Conservation (phyloP, 2,797 vertebrate genomes). For the Acanthurus tractus region DNA sequence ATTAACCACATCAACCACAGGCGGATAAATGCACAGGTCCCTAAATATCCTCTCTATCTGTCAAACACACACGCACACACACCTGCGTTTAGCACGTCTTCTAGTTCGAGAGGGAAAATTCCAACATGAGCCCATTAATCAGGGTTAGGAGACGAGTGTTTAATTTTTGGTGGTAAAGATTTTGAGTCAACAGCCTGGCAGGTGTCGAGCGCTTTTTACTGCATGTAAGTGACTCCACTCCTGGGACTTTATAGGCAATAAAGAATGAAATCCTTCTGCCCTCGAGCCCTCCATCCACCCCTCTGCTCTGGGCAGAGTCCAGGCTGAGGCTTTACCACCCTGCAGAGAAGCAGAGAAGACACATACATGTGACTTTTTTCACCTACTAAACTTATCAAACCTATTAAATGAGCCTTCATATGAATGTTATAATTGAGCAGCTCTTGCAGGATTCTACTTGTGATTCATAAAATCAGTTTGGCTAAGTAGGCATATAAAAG, state of each 20-base stretch:
- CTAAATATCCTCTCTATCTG: conserved; percentile 52
- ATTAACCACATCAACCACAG: conserved; percentile 71
- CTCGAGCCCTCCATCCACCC: conserved; percentile 39
- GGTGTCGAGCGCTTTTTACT: conserved; percentile 86
- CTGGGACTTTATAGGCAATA: conserved; percentile 75
- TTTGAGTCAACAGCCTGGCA: conserved; percentile 93
- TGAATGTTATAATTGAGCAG: not conserved
- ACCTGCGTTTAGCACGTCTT: conserved; percentile 81
- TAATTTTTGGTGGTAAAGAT: conserved; percentile 92
- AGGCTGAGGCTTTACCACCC: conserved; percentile 27
- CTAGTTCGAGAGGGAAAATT: conserved; percentile 76
- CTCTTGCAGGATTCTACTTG: no score
- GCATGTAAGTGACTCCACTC: conserved; percentile 69
- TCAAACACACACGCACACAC: conserved; percentile 44
- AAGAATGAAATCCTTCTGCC: conserved; percentile 63
- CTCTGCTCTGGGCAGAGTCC: conserved; percentile 65
- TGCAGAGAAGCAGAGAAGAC: conserved; percentile 7
- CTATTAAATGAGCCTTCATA: not conserved
- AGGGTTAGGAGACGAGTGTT: conserved; percentile 81
- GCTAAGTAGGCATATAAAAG: not conserved
- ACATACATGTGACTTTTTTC: not conserved
- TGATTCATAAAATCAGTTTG: not conserved
- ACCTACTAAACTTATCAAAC: not conserved
- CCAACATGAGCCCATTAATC: conserved; percentile 90
- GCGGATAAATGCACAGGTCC: conserved; percentile 67